A percentile compares a stretch with the other conserved stretches of the same genome.
Conservation (phyloP, 2,797 vertebrate genomes). For the Pantherophis alleghaniensis region DNA sequence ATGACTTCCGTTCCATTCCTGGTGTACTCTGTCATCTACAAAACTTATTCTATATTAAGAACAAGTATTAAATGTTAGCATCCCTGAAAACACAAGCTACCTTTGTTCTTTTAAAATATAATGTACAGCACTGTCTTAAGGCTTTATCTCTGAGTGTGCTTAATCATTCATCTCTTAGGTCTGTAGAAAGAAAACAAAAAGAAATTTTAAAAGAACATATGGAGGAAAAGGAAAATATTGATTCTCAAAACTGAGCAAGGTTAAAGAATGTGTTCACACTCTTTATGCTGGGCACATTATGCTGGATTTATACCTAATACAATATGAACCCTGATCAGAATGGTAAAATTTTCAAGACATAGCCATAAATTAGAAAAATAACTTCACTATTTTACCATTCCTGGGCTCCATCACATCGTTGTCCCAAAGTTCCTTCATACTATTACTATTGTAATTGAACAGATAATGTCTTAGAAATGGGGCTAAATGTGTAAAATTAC, state of each 20-base stretch:
- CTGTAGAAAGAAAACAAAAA: not conserved
- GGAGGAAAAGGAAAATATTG: constrained; percentile 16
- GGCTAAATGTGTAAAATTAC: constrained; percentile 20
- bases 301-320: constrained; percentile 28
- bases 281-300: not conserved
- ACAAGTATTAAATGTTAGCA: constrained; percentile 20
- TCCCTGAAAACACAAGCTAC: not conserved
- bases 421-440: not conserved
- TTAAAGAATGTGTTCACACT: not conserved
- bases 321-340: constrained; percentile 37
- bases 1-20: not conserved
- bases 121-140: constrained; percentile 12
- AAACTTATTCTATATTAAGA: constrained; percentile 18
- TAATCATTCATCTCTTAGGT: not conserved
- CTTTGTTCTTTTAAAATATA: not conserved
- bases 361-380: not conserved
- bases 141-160: not conserved
- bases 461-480: not conserved
- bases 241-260: constrained; percentile 23
- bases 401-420: not conserved
- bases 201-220: constrained; percentile 27
- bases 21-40: constrained; percentile 7
- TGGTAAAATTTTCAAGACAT: not conserved
- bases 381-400: not conserved
- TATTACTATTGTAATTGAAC: not conserved